Base-by-base conservation (phyloP, 2,888 invertebrate genomes). In the Cylloceria caligata region DNA sequence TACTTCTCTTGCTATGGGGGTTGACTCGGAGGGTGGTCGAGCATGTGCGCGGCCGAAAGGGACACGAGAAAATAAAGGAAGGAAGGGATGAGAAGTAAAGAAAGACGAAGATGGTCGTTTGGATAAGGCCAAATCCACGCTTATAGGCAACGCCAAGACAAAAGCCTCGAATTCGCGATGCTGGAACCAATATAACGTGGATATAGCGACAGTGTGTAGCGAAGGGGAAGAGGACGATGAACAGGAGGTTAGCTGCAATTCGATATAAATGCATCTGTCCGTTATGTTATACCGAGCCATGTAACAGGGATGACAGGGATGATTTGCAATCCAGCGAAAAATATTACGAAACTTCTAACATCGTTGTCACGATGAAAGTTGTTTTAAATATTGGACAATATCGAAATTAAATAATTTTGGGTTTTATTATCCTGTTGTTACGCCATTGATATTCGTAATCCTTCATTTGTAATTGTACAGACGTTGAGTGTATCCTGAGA, bases 131-230 rank as follows among this genome's bases (percentile, higher is more conserved):
- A 91, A 90, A 91, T 90, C 91, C 90, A 89, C 89, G 90, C 91
- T 91, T 91, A 91, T 91, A 89, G 90, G 90, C 88, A 87, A 88
- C 88, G 88, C 89, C 88, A 91, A 91, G 91, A 91, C 91, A 91
- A 91, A 91, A 92, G 90, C 91, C 88, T 89, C 90, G 86, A 90
- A 91, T 91, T 90, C 88, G 88, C 84, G 80, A 45, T 68, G 65
- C 55, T 83, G 86, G 86, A 88, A 87, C 88, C 90, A 89, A 89
- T 90, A 89, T 89, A 89, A n/a, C 16, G 57, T 24, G 76, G 64
- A 64, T 55, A 24, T 57, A 21, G 16, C 45, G 34, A 39, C 36
- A 42, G 30, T 55, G 34, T 34, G 55, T 42, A 39, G 21, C 19
- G 9, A 49, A 39, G 74, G 81, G 71, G 49, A 45, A 4, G 24